These are phyloP conservation scores for Sinelater perroti DNA, from an alignment of 2,888 invertebrate genomes.

Conservation along the genomic window DNA sequence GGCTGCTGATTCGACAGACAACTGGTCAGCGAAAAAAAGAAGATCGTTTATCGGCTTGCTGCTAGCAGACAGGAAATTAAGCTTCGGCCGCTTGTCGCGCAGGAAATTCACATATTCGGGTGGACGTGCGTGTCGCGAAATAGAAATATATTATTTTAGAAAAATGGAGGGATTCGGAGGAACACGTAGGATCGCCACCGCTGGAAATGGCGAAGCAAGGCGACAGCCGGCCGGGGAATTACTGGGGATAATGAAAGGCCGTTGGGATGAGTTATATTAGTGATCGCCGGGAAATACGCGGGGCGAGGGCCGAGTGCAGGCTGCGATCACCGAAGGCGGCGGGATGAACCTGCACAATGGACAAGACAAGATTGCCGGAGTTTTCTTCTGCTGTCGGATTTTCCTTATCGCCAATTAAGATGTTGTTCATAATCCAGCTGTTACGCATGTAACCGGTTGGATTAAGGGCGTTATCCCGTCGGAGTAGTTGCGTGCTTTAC, in stretches of 20 bases:
- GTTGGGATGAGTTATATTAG: slow-evolving; percentile 35
- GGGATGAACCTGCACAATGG: slow-evolving; percentile 29
- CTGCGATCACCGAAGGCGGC: slow-evolving; percentile 7
- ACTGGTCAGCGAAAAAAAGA: slow-evolving; percentile 35
- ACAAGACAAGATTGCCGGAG: slow-evolving; percentile 30
- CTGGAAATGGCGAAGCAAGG: background rate
- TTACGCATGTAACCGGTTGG: slow-evolving; percentile 24
- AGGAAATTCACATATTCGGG: slow-evolving; percentile 48
- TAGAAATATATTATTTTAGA: slow-evolving; percentile 32
- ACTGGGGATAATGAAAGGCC: slow-evolving; percentile 37
- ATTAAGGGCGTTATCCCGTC: slow-evolving; percentile 21
- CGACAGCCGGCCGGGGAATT: slow-evolving; percentile 7
- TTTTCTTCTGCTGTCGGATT: slow-evolving; percentile 22
- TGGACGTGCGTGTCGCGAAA: slow-evolving; percentile 41
- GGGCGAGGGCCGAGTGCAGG: slow-evolving; percentile 17
- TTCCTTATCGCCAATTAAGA: slow-evolving; percentile 29
- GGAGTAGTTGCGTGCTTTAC: slow-evolving; percentile 4
- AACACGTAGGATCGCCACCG: background rate
- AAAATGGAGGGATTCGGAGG: slow-evolving; percentile 4
- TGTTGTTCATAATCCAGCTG: slow-evolving; percentile 28
- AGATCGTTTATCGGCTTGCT: slow-evolving; percentile 38
- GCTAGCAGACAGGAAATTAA: slow-evolving; percentile 47
- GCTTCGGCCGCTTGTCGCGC: slow-evolving; percentile 45
- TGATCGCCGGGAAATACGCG: slow-evolving; percentile 34
- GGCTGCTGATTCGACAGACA: slow-evolving; percentile 38